Base-by-base conservation (phyloP, 2,888 invertebrate species). In the Blastobasis adustella region DNA sequence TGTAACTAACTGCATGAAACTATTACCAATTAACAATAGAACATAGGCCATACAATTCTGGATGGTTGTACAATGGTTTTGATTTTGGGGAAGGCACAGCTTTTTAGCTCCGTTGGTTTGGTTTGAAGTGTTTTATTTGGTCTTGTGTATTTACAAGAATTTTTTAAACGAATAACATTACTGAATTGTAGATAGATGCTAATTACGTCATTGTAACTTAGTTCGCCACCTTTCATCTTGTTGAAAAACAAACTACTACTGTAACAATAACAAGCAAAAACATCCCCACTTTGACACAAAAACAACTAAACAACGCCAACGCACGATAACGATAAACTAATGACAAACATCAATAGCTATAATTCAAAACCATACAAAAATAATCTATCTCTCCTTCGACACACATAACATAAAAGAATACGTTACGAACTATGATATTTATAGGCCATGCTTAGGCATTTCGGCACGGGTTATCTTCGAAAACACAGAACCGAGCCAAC, bases 381-480 rank as follows among this genome's bases (percentile, higher is more conserved):
- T 23, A 23, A 23, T 23, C 23, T 23, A 23, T 23, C 23, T 23
- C 23, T 23, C 23, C 23, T 23, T 23, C 23, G 23, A 23, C 23
- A 23, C 23, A 23, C 23, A 23, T 23, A 23, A 23, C 23, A 23
- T 3, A 23, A 23, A 23, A 23, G 23, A 23, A 23, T 23, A 23
- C 23, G 23, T 23, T 10, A 10, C 69, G 67, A 58, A 68, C 72
- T 80, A 71, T 71, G 71, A 78, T 80, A 81, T 82, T 82, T 82
- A 83, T 79, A 79, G 76, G 69, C 68, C 69, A 64, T 77, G 79
- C 76, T 81, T 77, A 80, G 76, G 73, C 76, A 71, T 80, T 82
- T 80, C 63, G 71, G 74, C 69, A 68, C 23, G 23, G 23, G 23
- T 23, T 23, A 23, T 23, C 37, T 47, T 67, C 63, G 63, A 60